Percentiles rank a stretch among this genome's conserved stretches.
Evolutionary conservation across 2,113 vertebrate species (phyloP).

Genomic region (Equus quagga): DNA sequence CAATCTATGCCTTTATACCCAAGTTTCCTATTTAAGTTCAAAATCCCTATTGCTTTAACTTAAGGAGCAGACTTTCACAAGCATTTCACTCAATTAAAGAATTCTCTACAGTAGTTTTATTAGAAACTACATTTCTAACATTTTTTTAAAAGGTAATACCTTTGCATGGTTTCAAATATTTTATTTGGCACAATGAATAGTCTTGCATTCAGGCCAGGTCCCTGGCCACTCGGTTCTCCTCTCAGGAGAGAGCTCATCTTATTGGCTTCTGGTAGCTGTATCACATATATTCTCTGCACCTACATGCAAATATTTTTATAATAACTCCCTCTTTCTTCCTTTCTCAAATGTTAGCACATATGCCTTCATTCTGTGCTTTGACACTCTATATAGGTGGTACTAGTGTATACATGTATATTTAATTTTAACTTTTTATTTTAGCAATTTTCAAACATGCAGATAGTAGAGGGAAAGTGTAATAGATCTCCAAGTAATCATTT

Average conservation of each 20-base stretch:
- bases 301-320: background rate
- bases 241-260: background rate
- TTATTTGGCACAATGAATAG: background rate
- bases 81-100: background rate
- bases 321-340: background rate
- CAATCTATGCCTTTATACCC: background rate
- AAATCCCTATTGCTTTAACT: background rate
- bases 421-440: background rate
- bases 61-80: background rate
- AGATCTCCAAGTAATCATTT: background rate
- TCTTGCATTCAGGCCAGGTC: background rate
- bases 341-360: background rate
- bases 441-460: background rate
- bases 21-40: background rate
- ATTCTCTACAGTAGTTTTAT: rapidly evolving
- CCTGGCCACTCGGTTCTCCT: background rate
- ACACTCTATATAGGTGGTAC: background rate
- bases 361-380: background rate
- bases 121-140: background rate
- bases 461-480: background rate
- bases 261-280: background rate
- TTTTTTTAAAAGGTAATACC: background rate
- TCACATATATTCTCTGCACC: background rate
- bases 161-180: background rate
- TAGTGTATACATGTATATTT: background rate